Evolutionary conservation across 35 echinoderm and acorn worm genomes (phyloP), one percentile per base, ranked within the genome.

Genomic region (Diadema setosum): DNA sequence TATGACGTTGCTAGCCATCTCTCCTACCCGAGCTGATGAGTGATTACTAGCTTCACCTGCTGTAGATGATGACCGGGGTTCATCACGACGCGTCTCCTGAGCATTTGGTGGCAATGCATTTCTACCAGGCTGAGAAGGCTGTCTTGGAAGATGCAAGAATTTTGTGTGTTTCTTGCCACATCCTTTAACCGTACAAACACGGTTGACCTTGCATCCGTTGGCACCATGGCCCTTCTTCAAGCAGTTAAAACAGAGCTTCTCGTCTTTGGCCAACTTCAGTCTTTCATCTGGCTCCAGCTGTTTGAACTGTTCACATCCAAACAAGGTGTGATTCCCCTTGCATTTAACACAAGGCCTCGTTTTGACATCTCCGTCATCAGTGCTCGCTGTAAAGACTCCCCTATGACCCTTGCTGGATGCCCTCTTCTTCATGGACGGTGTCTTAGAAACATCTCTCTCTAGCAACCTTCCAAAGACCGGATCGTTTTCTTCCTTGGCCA

Each of bases 181-280:
- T 5, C 90, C 84, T 24, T 20, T 30, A 4, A 92, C 59, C 20
- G 55, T 80, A 59, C 90, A 92, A 5, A 49, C 81, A 21, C 83
- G 73, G 21, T 80, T 63, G 11, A 86, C 35, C 50, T 30, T 87
- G 59, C 90, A 92, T 20, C 23, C 58, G 18, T 3, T 45, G 23
- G 84, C 29, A 20, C 29, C 63, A 42, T 92, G 90, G 2, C 83
- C 84, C 41, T 5, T 36, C 49, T 37, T 73, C 15, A 87, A 36
- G 43, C 90, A 92, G 42, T 90, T 92, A 81, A 87, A 87, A 48
- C 83, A 92, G 14, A 87, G 40, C 43, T 30, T 65, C 39, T 87
- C 64, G 2, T 41, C 32, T 40, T 46, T 18, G 24, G 70, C 73
- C 34, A 33, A 70, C 5, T 36, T 74, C 8, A 75, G 0, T 42